These are phyloP conservation scores for Turritopsis dohrnii DNA, from an alignment of 30 jellyfish, hydroid and myxozoan species.

Conservation along the genomic window DNA sequence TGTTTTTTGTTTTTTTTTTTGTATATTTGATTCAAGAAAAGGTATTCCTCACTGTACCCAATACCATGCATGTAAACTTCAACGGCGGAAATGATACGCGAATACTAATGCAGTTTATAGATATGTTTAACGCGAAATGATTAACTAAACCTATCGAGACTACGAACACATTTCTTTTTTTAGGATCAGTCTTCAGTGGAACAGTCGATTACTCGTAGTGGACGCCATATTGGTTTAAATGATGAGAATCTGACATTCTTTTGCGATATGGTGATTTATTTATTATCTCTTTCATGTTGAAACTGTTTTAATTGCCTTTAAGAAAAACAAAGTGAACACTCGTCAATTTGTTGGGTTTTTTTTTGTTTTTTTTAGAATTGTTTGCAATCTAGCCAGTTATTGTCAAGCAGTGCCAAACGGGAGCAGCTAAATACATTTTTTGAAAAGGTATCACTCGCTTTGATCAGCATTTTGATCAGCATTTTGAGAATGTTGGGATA, in stretches of 20 bases:
- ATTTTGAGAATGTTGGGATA: too few relatives aligned
- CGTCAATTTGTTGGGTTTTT: background rate
- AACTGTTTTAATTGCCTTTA: background rate
- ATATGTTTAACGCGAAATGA: too few relatives aligned
- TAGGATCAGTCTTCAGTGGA: constrained; percentile 24
- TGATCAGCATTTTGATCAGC: background rate
- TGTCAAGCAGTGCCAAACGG: constrained; percentile 57
- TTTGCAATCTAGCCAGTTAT: constrained; percentile 48
- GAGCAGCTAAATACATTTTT: constrained; percentile 41
- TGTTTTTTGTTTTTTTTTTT: background rate
- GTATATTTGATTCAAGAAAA: too few relatives aligned
- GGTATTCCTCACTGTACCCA: too few relatives aligned
- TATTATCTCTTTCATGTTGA: background rate
- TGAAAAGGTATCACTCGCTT: constrained; percentile 48
- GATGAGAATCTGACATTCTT: constrained; percentile 16
- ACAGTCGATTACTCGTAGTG: background rate
- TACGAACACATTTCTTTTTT: too few relatives aligned
- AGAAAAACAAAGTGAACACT: background rate
- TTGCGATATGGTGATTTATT: constrained; percentile 11
- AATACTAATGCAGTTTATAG: too few relatives aligned
- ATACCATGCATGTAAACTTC: too few relatives aligned
- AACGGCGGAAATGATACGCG: too few relatives aligned
- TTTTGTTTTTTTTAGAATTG: constrained; percentile 32
- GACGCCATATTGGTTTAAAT: constrained; percentile 29
- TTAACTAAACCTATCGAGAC: too few relatives aligned